Base-by-base conservation (phyloP, 2,888 invertebrate species). In the Lissonota sp. region DNA sequence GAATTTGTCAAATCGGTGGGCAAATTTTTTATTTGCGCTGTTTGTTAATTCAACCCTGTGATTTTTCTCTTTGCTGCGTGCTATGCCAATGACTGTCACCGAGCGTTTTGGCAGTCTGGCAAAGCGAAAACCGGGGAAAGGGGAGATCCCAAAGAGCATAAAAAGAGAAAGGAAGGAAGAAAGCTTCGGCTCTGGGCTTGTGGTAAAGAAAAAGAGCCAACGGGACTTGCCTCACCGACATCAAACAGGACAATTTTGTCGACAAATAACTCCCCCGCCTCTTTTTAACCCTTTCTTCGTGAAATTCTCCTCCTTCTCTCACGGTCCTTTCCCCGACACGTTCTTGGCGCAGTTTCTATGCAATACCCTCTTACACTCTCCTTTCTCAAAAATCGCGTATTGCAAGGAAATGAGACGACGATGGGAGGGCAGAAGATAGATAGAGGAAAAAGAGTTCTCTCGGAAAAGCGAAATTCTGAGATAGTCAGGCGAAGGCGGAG, bases 191-290 rank as follows among this genome's bases (percentile, higher is more conserved):
- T 39, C 55, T n/a, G 70, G 46, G 64, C 40, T 72, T 70, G 76
- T 39, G 60, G 60, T 16, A 66, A 64, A 67, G 81, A 76, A 58
- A 75, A 82, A 76, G 79, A 64, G 58, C 62, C 53, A 79, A 71
- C 63, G 72, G 71, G 76, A 80, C 76, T 80, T 26, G 84, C 77
- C 83, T 26, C 85, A 82, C 74, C 83, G 84, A 87, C 88, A 88
- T 88, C 88, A 89, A 89, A 90, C 87, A 85, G 85, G 84, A 88
- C 87, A 87, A 89, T 90, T 90, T 89, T 86, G 86, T 87, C 87
- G 84, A 85, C 87, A 86, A 89, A 89, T 86, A 89, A 88, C 83
- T 83, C 78, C 64, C 73, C 57, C 64, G 7, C 71, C 55, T 55
- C 62, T 69, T 67, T n/a, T 72, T 26, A 26, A 46, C 57, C 69